A percentile compares a stretch with the other conserved stretches of the same genome.
phyloP scores from a whole-genome alignment of 2,113 vertebrate species.

The Psephotus haematonotus region DNA sequence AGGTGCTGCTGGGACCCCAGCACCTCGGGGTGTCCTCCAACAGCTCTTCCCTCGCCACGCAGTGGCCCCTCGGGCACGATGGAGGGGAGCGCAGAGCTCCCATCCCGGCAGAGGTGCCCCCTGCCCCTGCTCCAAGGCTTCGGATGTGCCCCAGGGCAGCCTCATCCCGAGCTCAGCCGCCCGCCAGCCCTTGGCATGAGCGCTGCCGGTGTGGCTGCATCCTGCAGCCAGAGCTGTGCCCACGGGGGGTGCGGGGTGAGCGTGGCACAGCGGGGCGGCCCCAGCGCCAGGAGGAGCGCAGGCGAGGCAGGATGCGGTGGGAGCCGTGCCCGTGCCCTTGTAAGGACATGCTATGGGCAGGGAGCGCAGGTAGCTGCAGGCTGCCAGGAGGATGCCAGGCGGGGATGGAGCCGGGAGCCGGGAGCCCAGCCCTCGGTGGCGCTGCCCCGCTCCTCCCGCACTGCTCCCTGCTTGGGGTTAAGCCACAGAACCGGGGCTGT shows the following conservation, averaged over 20 bases:
- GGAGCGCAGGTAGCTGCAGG: not conserved
- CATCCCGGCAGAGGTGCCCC: not conserved
- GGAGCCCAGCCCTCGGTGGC: not conserved
- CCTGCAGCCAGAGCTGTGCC: not conserved
- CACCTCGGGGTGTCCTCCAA: not conserved
- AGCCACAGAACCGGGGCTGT: not conserved
- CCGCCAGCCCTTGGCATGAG: not conserved
- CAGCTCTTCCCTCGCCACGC: fast-evolving
- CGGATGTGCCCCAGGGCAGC: not conserved
- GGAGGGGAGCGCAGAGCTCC: fast-evolving
- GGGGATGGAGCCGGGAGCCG: not conserved
- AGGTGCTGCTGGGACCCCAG: not conserved
- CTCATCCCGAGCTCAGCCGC: fast-evolving
- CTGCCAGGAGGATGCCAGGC: not conserved
- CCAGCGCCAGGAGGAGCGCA: fast-evolving
- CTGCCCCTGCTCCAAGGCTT: not conserved
- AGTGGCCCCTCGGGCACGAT: fast-evolving
- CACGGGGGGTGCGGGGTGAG: not conserved
- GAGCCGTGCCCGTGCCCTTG: constrained; percentile 24
- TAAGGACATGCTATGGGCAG: constrained; percentile 1
- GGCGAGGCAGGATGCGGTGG: not conserved
- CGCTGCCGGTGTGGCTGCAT: not conserved
- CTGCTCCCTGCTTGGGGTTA: not conserved
- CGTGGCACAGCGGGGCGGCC: not conserved
- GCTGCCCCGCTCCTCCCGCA: not conserved